Evolutionary conservation across 23 tunicate species (phyloP).

Genomic region (Ciona savignyi): DNA sequence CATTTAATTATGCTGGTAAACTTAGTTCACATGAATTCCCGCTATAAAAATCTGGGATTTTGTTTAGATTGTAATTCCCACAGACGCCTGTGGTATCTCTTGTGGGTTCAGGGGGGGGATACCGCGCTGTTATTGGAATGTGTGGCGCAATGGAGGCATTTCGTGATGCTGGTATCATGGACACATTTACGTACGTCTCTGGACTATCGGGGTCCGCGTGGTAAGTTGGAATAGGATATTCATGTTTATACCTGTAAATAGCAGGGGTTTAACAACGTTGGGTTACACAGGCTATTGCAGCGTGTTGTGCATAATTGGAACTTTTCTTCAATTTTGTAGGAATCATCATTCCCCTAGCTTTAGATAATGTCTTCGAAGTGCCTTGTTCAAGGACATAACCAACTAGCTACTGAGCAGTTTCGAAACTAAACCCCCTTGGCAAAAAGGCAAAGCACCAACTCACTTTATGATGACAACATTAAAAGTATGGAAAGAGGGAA

Average conservation of each 20-base stretch:
- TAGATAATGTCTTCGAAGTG: no score
- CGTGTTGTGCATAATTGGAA: background rate
- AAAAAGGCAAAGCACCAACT: background rate
- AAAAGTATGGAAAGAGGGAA: background rate
- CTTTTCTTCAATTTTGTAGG: no score
- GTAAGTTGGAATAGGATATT: slow-evolving; percentile 19
- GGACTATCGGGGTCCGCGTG: slow-evolving; percentile 86
- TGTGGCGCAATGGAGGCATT: slow-evolving; percentile 81
- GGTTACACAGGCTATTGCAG: background rate
- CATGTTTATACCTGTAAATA: no score
- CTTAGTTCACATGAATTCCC: no score
- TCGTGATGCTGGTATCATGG: slow-evolving; percentile 49
- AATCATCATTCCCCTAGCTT: no score
- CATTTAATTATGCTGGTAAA: no score
- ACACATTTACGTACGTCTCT: slow-evolving; percentile 45
- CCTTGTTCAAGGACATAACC: no score
- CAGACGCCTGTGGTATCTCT: slow-evolving; percentile 78
- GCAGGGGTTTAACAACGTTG: no score
- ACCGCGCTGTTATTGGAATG: slow-evolving; percentile 75
- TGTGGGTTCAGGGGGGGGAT: slow-evolving; percentile 83
- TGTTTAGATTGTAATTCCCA: background rate
- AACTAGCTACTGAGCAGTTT: no score
- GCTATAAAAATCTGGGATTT: no score
- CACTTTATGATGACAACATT: background rate
- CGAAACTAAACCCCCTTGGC: no score